Percentiles rank a stretch among this genome's conserved stretches.
phyloP scores from a whole-genome alignment of 2,113 vertebrate genomes.

The Bambusicola thoracicus region DNA sequence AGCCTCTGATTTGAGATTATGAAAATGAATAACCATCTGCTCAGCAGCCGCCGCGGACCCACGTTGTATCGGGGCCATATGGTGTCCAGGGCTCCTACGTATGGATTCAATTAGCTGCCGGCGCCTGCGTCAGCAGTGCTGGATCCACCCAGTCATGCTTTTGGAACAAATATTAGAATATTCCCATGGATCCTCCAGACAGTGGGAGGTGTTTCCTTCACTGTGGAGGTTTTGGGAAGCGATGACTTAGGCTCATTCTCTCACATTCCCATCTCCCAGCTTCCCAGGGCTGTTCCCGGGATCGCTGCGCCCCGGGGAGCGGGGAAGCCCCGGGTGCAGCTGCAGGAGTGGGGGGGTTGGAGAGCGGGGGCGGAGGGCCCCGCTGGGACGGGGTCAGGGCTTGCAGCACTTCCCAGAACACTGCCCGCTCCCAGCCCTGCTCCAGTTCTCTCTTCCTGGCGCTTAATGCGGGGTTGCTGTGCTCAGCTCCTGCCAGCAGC shows the following conservation, averaged over 20 bases:
- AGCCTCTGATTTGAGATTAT: conserved; percentile 56
- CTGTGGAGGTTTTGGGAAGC: conserved; percentile 62
- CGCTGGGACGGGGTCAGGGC: neutral
- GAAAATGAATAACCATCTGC: conserved; percentile 40
- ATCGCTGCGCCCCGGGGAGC: neutral
- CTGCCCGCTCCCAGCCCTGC: neutral
- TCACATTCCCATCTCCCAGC: conserved; percentile 11
- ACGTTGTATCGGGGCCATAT: conserved; percentile 64
- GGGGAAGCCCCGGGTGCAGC: neutral
- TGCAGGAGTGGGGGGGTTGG: neutral
- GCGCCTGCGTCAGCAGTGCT: conserved; percentile 55
- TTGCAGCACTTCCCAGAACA: neutral
- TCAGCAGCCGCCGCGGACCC: conserved; percentile 16
- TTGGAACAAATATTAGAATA: conserved; percentile 70
- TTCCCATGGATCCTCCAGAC: conserved; percentile 67
- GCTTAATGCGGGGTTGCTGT: neutral
- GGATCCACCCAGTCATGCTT: conserved; percentile 63
- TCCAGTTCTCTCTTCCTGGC: neutral
- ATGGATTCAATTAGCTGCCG: conserved; percentile 66
- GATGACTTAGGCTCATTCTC: conserved; percentile 49
- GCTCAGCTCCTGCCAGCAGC: neutral
- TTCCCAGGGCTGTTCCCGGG: neutral
- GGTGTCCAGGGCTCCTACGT: conserved; percentile 54
- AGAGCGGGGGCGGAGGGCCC: neutral
- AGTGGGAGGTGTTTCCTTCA: conserved; percentile 61